A percentile compares a stretch with the other conserved stretches of the same genome.
Evolutionary conservation across 2,113 vertebrate genomes (phyloP).

Genomic region (Neomonachus schauinslandi): DNA sequence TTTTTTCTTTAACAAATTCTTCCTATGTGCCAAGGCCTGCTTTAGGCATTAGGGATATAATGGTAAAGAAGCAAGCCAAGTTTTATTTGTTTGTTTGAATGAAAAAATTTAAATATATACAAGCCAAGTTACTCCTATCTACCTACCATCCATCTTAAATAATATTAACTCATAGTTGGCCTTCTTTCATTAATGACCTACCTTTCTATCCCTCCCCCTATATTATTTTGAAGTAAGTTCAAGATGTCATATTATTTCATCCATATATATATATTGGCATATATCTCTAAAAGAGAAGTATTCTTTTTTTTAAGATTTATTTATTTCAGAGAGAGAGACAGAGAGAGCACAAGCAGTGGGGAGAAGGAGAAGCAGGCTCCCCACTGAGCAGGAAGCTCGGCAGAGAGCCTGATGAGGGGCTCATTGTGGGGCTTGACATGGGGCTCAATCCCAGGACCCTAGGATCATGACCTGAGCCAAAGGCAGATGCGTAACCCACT

Average conservation of each 20-base stretch:
- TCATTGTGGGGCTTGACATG: no score
- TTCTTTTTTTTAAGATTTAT: no score
- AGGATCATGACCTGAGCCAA: no score
- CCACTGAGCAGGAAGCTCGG: no score
- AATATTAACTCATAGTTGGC: neutral
- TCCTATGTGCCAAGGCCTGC: neutral
- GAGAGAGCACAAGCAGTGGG: no score
- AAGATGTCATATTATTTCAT: conserved; percentile 21
- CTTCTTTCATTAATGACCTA: neutral
- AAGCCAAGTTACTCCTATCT: neutral
- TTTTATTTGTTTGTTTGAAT: conserved; percentile 10
- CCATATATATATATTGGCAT: neutral
- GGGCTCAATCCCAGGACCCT: no score
- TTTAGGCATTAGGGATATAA: neutral
- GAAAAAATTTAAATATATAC: neutral
- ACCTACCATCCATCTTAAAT: neutral
- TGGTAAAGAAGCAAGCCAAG: neutral
- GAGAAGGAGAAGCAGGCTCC: no score
- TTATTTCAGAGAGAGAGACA: no score
- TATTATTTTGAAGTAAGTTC: conserved; percentile 13
- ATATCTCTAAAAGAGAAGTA: neutral
- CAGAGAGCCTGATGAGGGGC: no score
- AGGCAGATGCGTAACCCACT: no score
- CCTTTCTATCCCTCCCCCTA: neutral
- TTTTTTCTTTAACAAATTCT: neutral